A percentile compares a stretch with the other conserved stretches of the same genome.
These are phyloP conservation scores for Ips nitidus DNA, from an alignment of 1,140 invertebrate species.

Conservation along the genomic window DNA sequence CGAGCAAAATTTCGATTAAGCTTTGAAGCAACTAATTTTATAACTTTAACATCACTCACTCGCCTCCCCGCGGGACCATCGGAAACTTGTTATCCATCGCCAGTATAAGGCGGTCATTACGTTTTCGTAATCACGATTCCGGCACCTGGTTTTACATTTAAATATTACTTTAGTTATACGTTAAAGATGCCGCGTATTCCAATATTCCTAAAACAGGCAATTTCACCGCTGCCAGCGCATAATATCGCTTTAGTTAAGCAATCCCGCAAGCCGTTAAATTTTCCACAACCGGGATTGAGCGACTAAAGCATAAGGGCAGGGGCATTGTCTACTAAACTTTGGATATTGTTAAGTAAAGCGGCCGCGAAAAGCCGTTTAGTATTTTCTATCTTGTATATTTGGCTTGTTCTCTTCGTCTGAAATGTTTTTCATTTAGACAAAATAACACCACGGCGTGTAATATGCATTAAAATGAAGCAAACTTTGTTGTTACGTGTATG, in stretches of 20 bases:
- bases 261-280: background rate
- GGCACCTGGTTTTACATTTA: too few species aligned
- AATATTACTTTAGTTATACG: too few species aligned
- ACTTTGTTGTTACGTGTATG: slow-evolving; percentile 20
- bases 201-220: slow-evolving; percentile 2
- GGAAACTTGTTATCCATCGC: background rate
- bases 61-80: background rate
- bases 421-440: slow-evolving; percentile 20
- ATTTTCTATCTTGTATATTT: background rate
- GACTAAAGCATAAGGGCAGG: background rate
- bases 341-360: slow-evolving; percentile 6
- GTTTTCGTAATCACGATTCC: too few species aligned
- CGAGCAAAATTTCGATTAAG: slow-evolving; percentile 22
- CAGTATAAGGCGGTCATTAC: too few species aligned
- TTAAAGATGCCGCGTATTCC: background rate
- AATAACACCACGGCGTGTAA: slow-evolving; percentile 16
- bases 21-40: slow-evolving; percentile 15
- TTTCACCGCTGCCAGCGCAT: background rate
- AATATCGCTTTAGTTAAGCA: slow-evolving; percentile 3
- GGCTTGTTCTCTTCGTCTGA: background rate
- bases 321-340: slow-evolving; percentile 2
- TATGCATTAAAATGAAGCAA: slow-evolving; percentile 24
- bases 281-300: slow-evolving; percentile 3
- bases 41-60: slow-evolving; percentile 7
- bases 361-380: background rate